These are phyloP conservation scores for Tapera naevia DNA, from an alignment of 2,797 vertebrate genomes.

Conservation along the genomic window DNA sequence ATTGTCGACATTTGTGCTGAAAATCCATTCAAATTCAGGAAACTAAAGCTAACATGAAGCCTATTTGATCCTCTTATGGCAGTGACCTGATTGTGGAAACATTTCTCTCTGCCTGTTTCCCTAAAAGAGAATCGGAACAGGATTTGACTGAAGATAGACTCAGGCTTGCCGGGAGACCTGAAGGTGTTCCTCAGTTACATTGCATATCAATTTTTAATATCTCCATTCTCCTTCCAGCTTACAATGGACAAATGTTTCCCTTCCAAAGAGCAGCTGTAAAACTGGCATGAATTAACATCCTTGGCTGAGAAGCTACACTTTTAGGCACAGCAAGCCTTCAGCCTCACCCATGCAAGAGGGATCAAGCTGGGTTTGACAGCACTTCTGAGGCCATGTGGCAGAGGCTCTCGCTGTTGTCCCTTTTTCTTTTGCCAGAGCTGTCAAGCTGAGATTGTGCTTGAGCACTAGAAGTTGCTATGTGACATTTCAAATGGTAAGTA, in stretches of 20 bases:
- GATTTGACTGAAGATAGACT: not conserved
- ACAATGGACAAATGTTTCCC: not conserved
- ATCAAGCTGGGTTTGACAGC: not conserved
- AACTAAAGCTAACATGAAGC: conserved; percentile 21
- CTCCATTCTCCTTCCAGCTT: not conserved
- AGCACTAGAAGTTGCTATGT: not conserved
- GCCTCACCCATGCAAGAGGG: not conserved
- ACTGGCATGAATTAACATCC: not conserved
- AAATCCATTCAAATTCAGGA: conserved; percentile 40
- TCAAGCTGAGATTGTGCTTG: conserved; percentile 3
- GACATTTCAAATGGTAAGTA: conserved; percentile 46
- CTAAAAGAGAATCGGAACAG: not conserved
- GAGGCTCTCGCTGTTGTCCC: conserved; percentile 4
- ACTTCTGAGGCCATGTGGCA: conserved; percentile 11
- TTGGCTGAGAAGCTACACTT: rapidly evolving
- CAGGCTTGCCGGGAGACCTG: not conserved
- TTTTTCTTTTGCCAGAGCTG: conserved; percentile 52
- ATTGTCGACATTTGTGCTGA: conserved; percentile 2
- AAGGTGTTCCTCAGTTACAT: not conserved
- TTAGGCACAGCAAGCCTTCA: not conserved
- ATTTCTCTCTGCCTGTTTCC: not conserved
- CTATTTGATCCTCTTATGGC: conserved; percentile 52
- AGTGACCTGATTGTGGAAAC: conserved; percentile 30
- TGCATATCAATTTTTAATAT: not conserved
- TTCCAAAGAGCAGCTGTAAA: not conserved